Evolutionary conservation across 2,797 vertebrate species (phyloP), one percentile per base, ranked within the genome.

Genomic region (Halcyon smyrnensis): DNA sequence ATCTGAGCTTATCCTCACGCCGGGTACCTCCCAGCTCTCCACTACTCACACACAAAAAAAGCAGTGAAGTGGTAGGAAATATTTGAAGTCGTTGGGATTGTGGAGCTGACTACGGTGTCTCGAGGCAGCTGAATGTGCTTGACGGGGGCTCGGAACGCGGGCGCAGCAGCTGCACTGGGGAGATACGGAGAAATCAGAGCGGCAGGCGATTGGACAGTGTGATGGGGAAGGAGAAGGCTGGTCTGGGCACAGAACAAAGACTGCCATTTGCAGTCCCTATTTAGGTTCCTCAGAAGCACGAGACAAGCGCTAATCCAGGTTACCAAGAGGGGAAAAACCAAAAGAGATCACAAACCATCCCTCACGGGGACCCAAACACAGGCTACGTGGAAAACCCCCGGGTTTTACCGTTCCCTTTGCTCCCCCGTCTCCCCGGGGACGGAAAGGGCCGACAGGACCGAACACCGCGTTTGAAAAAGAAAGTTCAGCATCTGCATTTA

Each of bases 181-280:
- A 41, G 69, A 90, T 17, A 30, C 0, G 53, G 81, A 93, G 75
- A 64, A 96, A 93, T 25, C 64, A 20, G 64, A 79, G 87, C 56
- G 87, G 30, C 59, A 46, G 87, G 83, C 70, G 71, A 93, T 54
- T 94, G 94, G 95, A 36, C 81, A 51, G 77, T 4, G 80, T 5
- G 78, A 37, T 9, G 87, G 65, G 89, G 87, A 95, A 90, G 46
- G 92, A 94, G 84, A 91, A 62, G 28, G 60, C 82, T 32, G 30
- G 59, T 6, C 90, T 8, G 77, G 67, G 86, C 76, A 74, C 80
- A 94, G 97, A 98, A 98, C 97, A 98, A 98, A 98, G 98, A 30
- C 97, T 88, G 95, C 93, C 92, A 76, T 95, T 87, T 46, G 90
- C 90, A 48, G 43, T 15, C 51, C 50, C 50, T 50, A 9, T 7